A percentile compares a stretch with the other conserved stretches of the same genome.
These are phyloP conservation scores for Telmatherina bonti DNA, from an alignment of 2,797 vertebrate genomes.

Conservation along the genomic window DNA sequence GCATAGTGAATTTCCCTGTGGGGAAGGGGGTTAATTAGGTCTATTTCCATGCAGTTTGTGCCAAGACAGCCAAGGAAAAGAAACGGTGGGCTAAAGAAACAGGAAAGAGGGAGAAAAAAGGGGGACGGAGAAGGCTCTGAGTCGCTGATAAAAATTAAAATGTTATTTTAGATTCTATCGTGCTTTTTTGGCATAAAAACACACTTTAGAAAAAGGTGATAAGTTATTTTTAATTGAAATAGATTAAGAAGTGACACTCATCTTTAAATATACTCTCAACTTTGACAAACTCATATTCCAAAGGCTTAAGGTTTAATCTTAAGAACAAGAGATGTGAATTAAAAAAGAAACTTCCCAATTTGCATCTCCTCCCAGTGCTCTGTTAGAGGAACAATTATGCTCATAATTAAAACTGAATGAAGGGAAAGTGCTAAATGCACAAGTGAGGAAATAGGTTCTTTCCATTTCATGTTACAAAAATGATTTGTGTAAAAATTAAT, in stretches of 20 bases:
- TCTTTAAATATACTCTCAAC: slow-evolving; percentile 85
- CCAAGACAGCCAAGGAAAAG: slow-evolving; percentile 83
- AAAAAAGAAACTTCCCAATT: slow-evolving; percentile 89
- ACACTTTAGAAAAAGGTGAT: slow-evolving; percentile 96
- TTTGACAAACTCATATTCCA: slow-evolving; percentile 75
- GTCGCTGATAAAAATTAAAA: slow-evolving; percentile 93
- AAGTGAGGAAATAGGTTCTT: slow-evolving; percentile 86
- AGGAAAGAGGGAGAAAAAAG: slow-evolving; percentile 13
- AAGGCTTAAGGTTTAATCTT: slow-evolving; percentile 77
- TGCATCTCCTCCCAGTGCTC: slow-evolving; percentile 72
- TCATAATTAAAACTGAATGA: slow-evolving; percentile 94
- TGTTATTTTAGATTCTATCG: slow-evolving; percentile 92
- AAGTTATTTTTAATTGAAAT: slow-evolving; percentile 99
- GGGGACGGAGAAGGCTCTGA: slow-evolving; percentile 28
- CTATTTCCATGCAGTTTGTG: slow-evolving; percentile 94
- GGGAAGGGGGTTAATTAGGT: slow-evolving; percentile 97
- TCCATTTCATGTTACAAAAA: slow-evolving; percentile 78
- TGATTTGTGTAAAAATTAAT: slow-evolving; percentile 21
- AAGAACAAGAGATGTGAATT: slow-evolving; percentile 93
- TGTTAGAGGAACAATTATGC: slow-evolving; percentile 88
- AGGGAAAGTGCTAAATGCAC: slow-evolving; percentile 89
- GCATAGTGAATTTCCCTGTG: slow-evolving; percentile 97
- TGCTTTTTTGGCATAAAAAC: slow-evolving; percentile 92
- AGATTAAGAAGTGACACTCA: slow-evolving; percentile 93
- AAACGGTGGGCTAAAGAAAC: slow-evolving; percentile 30